phyloP scores from a whole-genome alignment of 2,113 vertebrate genomes.

The Bufo gargarizans region DNA sequence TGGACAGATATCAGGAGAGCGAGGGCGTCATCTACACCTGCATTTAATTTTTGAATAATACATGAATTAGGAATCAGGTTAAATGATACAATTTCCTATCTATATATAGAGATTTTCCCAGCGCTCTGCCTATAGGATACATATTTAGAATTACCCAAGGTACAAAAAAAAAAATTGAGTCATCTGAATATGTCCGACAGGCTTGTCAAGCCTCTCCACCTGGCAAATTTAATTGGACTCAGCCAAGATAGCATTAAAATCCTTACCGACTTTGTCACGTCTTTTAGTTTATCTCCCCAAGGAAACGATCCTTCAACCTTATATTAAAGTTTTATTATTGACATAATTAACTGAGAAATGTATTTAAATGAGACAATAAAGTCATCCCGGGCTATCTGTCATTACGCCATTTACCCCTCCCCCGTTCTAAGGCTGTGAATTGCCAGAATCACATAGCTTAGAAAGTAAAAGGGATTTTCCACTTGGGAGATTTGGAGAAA shows the following conservation, averaged over 20 bases:
- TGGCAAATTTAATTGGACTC: constrained; percentile 42
- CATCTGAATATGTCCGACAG: constrained; percentile 17
- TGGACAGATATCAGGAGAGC: not conserved
- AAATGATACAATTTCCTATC: constrained; percentile 21
- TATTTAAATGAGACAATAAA: constrained; percentile 57
- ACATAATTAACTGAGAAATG: constrained; percentile 59
- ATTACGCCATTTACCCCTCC: constrained; percentile 33
- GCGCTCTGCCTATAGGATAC: constrained; percentile 18
- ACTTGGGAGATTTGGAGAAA: not conserved
- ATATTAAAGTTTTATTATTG: constrained; percentile 56
- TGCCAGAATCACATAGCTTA: not conserved
- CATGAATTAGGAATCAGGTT: constrained; percentile 20
- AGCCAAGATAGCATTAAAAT: constrained; percentile 52
- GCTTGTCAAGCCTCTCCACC: constrained; percentile 40
- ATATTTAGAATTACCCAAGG: constrained; percentile 4
- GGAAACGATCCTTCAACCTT: constrained; percentile 48
- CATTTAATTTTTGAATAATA: constrained; percentile 24
- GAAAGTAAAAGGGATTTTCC: constrained; percentile 14
- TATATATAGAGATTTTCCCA: constrained; percentile 3
- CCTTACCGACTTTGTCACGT: constrained; percentile 48
- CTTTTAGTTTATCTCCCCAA: constrained; percentile 55
- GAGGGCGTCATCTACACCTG: not conserved
- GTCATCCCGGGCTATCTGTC: constrained; percentile 39
- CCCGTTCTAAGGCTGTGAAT: not conserved
- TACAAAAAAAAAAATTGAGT: constrained; percentile 6